Evolutionary conservation across 2,888 invertebrate species (phyloP), one percentile per base, ranked within the genome.

Genomic region (Erebia epiphron): DNA sequence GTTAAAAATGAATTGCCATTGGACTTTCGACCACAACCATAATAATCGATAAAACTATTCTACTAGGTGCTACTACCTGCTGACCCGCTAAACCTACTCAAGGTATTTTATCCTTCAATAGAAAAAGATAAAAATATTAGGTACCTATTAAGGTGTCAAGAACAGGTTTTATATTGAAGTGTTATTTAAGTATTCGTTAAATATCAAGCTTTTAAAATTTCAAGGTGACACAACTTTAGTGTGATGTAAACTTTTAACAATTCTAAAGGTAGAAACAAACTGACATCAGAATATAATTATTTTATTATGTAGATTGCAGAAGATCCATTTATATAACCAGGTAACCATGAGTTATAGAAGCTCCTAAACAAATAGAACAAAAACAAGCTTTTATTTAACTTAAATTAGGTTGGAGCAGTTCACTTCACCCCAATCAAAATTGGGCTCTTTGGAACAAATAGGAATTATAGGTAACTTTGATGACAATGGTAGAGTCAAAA

Each of bases 191-290:
- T 41, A 41, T 43, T 61, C 43, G 43, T 60, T 41, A 60, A 46
- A 41, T 5, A 41, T 2, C 60, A 61, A 61, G 61, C 61, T 61
- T 62, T 62, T 61, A 61, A 58, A 41, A 18, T 41, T 49, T 62
- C 62, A 62, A 62, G 62, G 62, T 62, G 8, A 21, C 46, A 26
- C 49, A 21, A 21, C 62, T 49, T 61, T 46, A 13, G 43, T n/a
- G 57, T 54, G 54, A 54, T 18, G 57, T 58, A 43, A 61, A 46
- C 61, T 61, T 46, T 46, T 43, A 61, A 41, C 60, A 49, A 62
- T 46, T 5, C 5, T 21, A n/a, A 62, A 62, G 49, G 62, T 62
- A 9, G 62, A 21, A 14, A 46, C 62, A 62, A 1, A 46, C 18
- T 62, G 2, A 13, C 21, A 9, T 7, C 11, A 21, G 16, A 21